These are phyloP conservation scores for Zootermopsis nevadensis DNA, from an alignment of 2,888 invertebrate genomes.

Conservation along the genomic window DNA sequence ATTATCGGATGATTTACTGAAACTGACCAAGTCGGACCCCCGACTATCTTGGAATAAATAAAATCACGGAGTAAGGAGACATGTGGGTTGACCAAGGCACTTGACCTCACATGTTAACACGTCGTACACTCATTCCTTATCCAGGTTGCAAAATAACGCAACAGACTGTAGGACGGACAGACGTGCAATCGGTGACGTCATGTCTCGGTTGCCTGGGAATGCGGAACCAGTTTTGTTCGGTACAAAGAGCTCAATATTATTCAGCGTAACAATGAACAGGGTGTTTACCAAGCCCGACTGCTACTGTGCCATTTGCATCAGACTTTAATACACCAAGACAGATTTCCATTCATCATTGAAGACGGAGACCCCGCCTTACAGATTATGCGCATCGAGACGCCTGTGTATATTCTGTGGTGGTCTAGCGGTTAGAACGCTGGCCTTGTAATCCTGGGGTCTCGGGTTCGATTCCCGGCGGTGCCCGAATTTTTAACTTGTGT, in stretches of 20 bases:
- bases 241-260: constrained; percentile 3
- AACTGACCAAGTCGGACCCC: too few relatives aligned
- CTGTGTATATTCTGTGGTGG: too few relatives aligned
- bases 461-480: too few relatives aligned
- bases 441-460: too few relatives aligned
- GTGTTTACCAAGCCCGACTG: not conserved
- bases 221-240: constrained; percentile 12
- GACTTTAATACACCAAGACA: not conserved
- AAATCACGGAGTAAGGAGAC: too few relatives aligned
- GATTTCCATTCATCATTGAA: not conserved
- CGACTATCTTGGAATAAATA: too few relatives aligned
- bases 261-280: not conserved
- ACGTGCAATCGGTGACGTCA: not conserved
- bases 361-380: not conserved
- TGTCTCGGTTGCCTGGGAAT: not conserved
- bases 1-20: too few relatives aligned
- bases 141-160: not conserved
- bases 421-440: too few relatives aligned
- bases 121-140: constrained; percentile 8
- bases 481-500: too few relatives aligned
- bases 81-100: not conserved
- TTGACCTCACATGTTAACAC: constrained; percentile 14
- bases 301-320: not conserved
- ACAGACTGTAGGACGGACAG: constrained; percentile 8
- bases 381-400: too few relatives aligned